Evolutionary conservation across 2,888 invertebrate species (phyloP), one percentile per base, ranked within the genome.

Genomic region (Luperina testacea): DNA sequence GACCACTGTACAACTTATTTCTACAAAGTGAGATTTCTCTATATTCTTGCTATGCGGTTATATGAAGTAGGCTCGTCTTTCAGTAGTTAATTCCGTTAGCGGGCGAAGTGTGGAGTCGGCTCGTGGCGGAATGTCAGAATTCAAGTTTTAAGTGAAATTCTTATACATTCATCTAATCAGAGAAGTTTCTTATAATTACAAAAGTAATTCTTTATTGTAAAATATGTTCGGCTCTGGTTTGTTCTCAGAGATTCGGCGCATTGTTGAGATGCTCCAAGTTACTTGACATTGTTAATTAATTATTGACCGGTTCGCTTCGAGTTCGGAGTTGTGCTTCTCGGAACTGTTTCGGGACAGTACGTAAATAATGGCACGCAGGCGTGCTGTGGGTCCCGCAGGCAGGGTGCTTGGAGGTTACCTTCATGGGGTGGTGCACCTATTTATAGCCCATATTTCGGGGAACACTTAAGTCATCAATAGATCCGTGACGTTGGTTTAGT

Each of bases 61-160:
- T 63, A 59, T 51, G 59, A 24, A 72, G 68, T 59, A 72, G 64
- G 69, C 61, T 59, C 38, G 38, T 17, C 59, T 75, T 75, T 59
- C 82, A 42, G 65, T 32, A 57, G 64, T 81, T 68, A 83, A 67
- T 65, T 67, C 59, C 63, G 57, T 59, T 75, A 57, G 72, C 59
- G 20, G 45, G 72, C 69, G 38, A 48, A 80, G 68, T 72, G 51
- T 65, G 64, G 57, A 70, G 75, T 27, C 17, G 74, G n/a, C 32
- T n/a, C 51, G 51, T 13, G 32, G 51, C 32, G 45, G 38, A 27
- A 75, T 68, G 63, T 64, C 75, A 51, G 65, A 32, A 24, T 53
- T 73, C 61, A 64, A 86, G 63, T 64, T 77, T 81, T 71, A 82
- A 82, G 75, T 86, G 72, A 82, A 75, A 78, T 78, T 84, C 78